Evolutionary conservation across 2,888 invertebrate species (phyloP), one percentile per base, ranked within the genome.

Genomic region (Drosophila niveifrons): DNA sequence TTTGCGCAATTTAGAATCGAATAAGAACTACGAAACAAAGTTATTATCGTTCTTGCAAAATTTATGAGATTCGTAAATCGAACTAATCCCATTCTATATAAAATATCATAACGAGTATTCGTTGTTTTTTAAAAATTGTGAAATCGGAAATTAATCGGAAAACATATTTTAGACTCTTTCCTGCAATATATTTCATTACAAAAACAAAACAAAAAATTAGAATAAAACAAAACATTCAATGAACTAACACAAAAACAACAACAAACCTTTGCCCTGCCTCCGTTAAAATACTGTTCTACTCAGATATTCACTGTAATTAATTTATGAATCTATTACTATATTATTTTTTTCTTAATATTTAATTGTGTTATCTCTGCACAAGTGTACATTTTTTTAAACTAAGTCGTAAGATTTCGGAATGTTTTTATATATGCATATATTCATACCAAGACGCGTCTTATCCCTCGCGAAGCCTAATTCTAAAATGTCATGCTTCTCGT

Each of bases 1-100:
- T 13, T 94, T 99, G 18, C 94, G 99, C 65, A 97, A 97, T 89
- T 94, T 98, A 90, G 98, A 98, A 93, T 97, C 98, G 34, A 98
- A 97, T 86, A 98, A 98, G 93, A 99, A 99, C 93, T 98, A 98
- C 92, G 99, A 99, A 93, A 98, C 98, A 7, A 97, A 97, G 53
- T 93, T 99, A 67, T 93, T 99, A 66, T 97, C 97, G 80, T 99
- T 98, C 93, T 93, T 99, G 80, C 97, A 98, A 92, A 96, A 96
- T 92, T 94, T 96, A 93, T 96, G 93, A 93, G 90, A 88, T 86
- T 82, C 80, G 66, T 79, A 80, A 85, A 72, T 47, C 65, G 46
- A 41, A 51, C 47, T 39, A 46, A 48, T 7, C 31, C 47, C 23
- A 50, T 39, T 44, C 52, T 62, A 64, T n/a, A 75, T 55, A 58